Evolutionary conservation across 2,113 vertebrate species (phyloP).

Genomic region (Noctilio leporinus): DNA sequence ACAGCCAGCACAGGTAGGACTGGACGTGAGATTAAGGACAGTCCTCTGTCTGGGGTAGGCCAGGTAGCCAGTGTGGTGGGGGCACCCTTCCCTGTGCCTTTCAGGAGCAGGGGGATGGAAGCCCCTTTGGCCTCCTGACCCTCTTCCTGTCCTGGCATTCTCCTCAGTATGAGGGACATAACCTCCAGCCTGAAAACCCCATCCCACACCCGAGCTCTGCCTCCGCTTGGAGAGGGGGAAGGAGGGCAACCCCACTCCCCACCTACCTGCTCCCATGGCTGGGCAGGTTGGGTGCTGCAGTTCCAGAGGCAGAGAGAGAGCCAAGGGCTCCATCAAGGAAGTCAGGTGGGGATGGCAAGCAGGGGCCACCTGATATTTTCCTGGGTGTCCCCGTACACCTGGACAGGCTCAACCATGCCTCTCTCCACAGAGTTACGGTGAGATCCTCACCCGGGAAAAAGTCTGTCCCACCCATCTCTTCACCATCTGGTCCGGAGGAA

Average conservation of each 20-base stretch:
- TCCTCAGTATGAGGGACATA: neutral
- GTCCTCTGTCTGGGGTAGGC: neutral
- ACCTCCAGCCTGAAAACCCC: neutral
- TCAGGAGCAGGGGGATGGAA: rapidly evolving
- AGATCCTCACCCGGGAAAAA: neutral
- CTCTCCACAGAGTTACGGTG: neutral
- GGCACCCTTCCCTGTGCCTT: neutral
- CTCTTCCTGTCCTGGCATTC: neutral
- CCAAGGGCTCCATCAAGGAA: neutral
- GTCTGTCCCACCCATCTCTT: no score
- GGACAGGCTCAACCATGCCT: neutral
- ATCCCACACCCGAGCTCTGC: neutral
- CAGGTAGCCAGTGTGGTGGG: neutral
- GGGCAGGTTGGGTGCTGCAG: neutral
- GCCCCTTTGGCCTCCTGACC: neutral
- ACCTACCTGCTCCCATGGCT: neutral
- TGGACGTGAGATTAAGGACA: neutral
- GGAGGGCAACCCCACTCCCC: neutral
- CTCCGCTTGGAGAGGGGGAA: neutral
- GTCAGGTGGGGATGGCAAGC: rapidly evolving
- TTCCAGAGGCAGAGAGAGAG: neutral
- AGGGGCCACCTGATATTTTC: neutral
- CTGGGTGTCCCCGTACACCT: neutral
- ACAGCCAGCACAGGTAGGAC: neutral
- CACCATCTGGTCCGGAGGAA: neutral